These are phyloP conservation scores for Oegoconia quadripuncta DNA, from an alignment of 2,888 invertebrate species.

Conservation along the genomic window DNA sequence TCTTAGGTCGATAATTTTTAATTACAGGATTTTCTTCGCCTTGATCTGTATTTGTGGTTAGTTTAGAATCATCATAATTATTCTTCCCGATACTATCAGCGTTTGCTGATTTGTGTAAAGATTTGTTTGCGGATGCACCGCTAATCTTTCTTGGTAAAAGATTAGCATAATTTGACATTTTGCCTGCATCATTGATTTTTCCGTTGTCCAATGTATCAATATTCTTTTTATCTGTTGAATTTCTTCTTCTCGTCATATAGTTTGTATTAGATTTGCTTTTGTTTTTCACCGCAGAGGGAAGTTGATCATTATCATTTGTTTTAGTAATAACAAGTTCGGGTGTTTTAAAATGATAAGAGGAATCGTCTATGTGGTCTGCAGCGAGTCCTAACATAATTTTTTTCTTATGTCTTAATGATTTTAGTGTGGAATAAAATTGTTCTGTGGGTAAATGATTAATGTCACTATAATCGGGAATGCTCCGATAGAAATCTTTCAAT, in stretches of 20 bases:
- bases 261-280: slow-evolving; percentile 28
- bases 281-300: slow-evolving; percentile 16
- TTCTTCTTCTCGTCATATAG: slow-evolving; percentile 26
- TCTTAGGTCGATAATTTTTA: slow-evolving; percentile 48
- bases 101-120: slow-evolving; percentile 27
- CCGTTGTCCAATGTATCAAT: slow-evolving; percentile 1
- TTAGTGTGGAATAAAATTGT: slow-evolving; percentile 86
- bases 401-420: slow-evolving; percentile 82
- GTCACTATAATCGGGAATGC: slow-evolving; percentile 89
- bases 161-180: slow-evolving; percentile 16
- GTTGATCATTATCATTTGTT: slow-evolving; percentile 21
- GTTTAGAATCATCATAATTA: slow-evolving; percentile 31
- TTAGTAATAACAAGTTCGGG: slow-evolving; percentile 27
- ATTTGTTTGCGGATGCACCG: slow-evolving; percentile 35
- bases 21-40: slow-evolving; percentile 32
- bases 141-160: slow-evolving; percentile 20
- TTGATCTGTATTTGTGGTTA: slow-evolving; percentile 35
- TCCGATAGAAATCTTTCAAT: slow-evolving; percentile 85
- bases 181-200: slow-evolving; percentile 14
- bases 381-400: slow-evolving; percentile 64
- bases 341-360: slow-evolving; percentile 31
- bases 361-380: slow-evolving; percentile 51
- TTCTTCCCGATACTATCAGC: slow-evolving; percentile 25
- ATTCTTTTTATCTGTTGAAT: slow-evolving; percentile 29
- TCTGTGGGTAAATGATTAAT: slow-evolving; percentile 86